These are phyloP conservation scores for Theretra japonica DNA, from an alignment of 2,888 invertebrate species.

Conservation along the genomic window DNA sequence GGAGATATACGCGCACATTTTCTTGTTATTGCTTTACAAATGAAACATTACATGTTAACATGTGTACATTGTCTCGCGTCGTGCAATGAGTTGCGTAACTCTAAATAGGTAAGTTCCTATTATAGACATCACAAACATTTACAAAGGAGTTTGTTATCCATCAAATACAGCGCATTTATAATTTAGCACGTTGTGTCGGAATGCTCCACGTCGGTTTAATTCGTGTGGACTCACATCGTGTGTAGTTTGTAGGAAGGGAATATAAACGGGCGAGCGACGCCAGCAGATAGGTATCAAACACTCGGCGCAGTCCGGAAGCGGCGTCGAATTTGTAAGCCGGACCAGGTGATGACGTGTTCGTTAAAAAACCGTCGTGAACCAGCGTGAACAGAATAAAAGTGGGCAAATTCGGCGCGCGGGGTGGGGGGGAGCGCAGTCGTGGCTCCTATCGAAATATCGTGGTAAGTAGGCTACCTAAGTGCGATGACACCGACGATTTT, in stretches of 20 bases:
- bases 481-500: slow-evolving; percentile 67
- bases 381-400: slow-evolving; percentile 34
- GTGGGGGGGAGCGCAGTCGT: slow-evolving; percentile 39
- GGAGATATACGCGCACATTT: slow-evolving; percentile 16
- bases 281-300: slow-evolving; percentile 9
- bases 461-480: slow-evolving; percentile 71
- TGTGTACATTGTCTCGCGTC: slow-evolving; percentile 6
- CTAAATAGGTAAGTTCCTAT: not conserved
- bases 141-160: slow-evolving; percentile 1
- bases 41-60: slow-evolving; percentile 24
- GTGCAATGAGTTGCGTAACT: slow-evolving; percentile 7
- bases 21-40: slow-evolving; percentile 17
- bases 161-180: not conserved
- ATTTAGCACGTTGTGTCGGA: not conserved
- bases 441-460: slow-evolving; percentile 71
- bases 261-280: slow-evolving; percentile 11
- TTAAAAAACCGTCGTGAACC: slow-evolving; percentile 28
- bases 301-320: slow-evolving; percentile 28
- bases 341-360: slow-evolving; percentile 32
- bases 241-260: slow-evolving; percentile 19
- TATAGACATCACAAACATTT: not conserved
- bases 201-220: not conserved
- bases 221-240: not conserved
- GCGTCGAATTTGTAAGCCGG: slow-evolving; percentile 25
- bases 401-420: slow-evolving; percentile 33